Base-by-base conservation (phyloP, 2,888 invertebrate species). In the Steinernema hermaphroditum region DNA sequence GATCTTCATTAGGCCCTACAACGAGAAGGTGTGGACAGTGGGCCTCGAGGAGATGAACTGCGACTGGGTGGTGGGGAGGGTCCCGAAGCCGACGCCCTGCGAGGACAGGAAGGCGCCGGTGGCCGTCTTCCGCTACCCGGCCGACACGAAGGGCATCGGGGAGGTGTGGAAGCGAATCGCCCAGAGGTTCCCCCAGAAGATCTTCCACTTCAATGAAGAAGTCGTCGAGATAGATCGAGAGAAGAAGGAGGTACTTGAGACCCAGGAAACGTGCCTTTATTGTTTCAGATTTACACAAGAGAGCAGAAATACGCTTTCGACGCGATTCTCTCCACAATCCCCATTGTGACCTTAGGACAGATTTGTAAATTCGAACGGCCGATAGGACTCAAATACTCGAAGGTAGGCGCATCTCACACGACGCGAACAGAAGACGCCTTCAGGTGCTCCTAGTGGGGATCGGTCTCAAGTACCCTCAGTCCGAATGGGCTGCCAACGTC, bases 1-100 rank as follows among this genome's bases (percentile, higher is more conserved):
- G 43, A 74, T 80, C 19, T 83, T 83, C 74, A 81, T 83, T 34
- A 71, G 82, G 24, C 83, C 83, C 1, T 83, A 83, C 74, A 83
- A 83, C 71, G 80, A 82, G 54, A 83, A 83, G 76, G 83, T 81
- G 14, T 81, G 82, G 82, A 81, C 82, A 41, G 77, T 81, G 4
- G 44, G 41, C 0, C 46, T 81, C 34, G 75, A 80, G 24, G 76
- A 80, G 46, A 79, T 81, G 82, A 78, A 76, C 50, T 72, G 50
- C 68, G 70, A 70, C 12, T 82, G 82, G 82, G 82, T 77, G 41
- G 79, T 78, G 8, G 80, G 81, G 2, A 72, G 82, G 1, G 82
- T 82, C 32, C 83, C 82, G 24, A 74, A 74, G 37, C 75, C 34
- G 2, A 32, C 22, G 69, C 68, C 22, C 68, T 74, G 29, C 68